Percentiles rank a stretch among this genome's conserved stretches.
Evolutionary conservation across 2,113 vertebrate genomes (phyloP).

Genomic region (Clupea harengus): DNA sequence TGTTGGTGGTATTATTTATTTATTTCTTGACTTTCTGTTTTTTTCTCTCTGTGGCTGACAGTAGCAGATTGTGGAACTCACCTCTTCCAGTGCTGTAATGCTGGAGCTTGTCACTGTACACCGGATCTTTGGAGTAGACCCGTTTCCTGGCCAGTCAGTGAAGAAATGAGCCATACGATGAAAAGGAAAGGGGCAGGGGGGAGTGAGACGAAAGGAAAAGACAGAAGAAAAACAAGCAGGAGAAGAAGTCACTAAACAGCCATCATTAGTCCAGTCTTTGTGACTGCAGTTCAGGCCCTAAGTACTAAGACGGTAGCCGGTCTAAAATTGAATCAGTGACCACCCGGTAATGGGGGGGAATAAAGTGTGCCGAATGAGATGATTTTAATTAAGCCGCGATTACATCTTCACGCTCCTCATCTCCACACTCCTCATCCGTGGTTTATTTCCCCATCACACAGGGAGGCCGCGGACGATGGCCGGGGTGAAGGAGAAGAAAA

Average conservation of each 20-base stretch:
- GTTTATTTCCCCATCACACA: background rate
- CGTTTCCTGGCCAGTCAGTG: conserved; percentile 78
- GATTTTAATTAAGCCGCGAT: background rate
- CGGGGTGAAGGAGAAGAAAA: background rate
- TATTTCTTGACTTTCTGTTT: background rate
- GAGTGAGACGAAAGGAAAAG: conserved; percentile 36
- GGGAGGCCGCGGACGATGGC: background rate
- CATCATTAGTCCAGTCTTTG: background rate
- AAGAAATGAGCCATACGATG: conserved; percentile 13
- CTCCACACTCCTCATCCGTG: background rate
- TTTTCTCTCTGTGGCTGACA: background rate
- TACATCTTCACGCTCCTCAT: conserved; percentile 26
- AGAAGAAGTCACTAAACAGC: conserved; percentile 14
- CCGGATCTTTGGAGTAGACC: conserved; percentile 92
- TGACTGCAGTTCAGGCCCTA: background rate
- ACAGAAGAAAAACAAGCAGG: conserved; percentile 17
- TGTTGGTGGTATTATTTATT: background rate
- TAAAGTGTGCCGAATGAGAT: conserved; percentile 35
- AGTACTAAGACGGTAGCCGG: background rate
- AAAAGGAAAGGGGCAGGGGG: background rate
- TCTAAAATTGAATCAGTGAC: conserved; percentile 57
- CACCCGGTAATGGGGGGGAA: conserved; percentile 40
- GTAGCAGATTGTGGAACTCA: conserved; percentile 66
- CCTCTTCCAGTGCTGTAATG: conserved; percentile 98
- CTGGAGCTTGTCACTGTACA: conserved; percentile 96